Evolutionary conservation across 2,888 invertebrate species (phyloP), one percentile per base, ranked within the genome.

Genomic region (Omphaloscelis lunosa): DNA sequence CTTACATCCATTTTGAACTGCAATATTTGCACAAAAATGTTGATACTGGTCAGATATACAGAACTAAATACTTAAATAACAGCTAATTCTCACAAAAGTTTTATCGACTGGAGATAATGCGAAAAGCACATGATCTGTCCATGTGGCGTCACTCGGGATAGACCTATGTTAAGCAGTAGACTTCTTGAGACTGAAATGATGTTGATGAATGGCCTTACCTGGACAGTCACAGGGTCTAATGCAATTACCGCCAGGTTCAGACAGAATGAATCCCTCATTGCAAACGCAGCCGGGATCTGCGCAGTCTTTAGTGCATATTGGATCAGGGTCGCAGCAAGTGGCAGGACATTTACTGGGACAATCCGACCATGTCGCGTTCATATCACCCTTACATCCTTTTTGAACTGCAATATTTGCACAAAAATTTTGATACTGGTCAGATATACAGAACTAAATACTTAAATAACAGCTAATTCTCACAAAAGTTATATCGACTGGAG

Each of bases 271-370:
- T 5, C 89, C 91, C 0, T 78, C 67, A 6, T 88, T 89, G 51
- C 93, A 93, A 23, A 87, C 84, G 48, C 92, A 93, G 2, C 91
- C 92, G 59, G 59, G 84, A n/a, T 61, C 63, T 39, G 66, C 80
- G 84, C 86, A 84, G 9, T 15, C 23, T 27, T 17, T n/a, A 1
- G 6, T 62, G 66, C 88, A 87, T 12, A n/a, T 56, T 2, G 15
- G 34, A 53, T 62, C 79, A 23, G 88, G 89, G 7, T 79, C 51
- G 17, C 61, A 58, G 58, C 90, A 90, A 0, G 91, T 91, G 0
- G 85, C 78, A 6, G 88, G 90, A 63, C 91, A 91, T 1, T 83
- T 29, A 12, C 82, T 84, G 3, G 51, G 51, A 51, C 51, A 51
- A 20, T 51, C 8, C 20, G 51, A 51, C 20, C 51, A 20, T 45